Conservation (phyloP, 2,113 vertebrate genomes). For the Semicossyphus pulcher region DNA sequence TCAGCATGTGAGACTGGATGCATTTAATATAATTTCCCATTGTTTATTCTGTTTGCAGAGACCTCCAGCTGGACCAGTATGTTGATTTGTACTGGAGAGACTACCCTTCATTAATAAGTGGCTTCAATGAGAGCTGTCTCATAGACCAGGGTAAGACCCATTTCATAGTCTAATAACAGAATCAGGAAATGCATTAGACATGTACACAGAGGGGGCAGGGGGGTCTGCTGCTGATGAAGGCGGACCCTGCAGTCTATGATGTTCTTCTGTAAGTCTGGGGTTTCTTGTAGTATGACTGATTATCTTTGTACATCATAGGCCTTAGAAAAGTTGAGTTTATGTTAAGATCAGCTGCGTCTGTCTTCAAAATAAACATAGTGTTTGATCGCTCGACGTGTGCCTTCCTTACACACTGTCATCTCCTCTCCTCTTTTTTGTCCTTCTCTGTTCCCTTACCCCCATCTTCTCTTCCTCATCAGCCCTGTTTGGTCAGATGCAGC, state of each 20-base stretch:
- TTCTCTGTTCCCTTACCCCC: not conserved
- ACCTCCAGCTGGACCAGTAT: constrained; percentile 91
- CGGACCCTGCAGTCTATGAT: not conserved
- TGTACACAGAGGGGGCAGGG: not conserved
- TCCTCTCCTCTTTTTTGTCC: not conserved
- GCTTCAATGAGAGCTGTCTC: constrained; percentile 86
- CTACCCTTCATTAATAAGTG: constrained; percentile 90
- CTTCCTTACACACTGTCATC: not conserved
- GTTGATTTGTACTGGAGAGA: constrained; percentile 96
- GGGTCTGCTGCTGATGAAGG: constrained; percentile 6
- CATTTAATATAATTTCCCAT: no score
- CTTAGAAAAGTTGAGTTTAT: not conserved
- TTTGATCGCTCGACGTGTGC: no score
- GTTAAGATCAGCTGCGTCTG: no score
- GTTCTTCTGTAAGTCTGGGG: not conserved
- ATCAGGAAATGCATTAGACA: constrained; percentile 53
- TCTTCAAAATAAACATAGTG: not conserved
- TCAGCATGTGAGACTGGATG: not conserved
- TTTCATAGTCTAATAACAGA: constrained; percentile 16
- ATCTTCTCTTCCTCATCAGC: constrained; percentile 70
- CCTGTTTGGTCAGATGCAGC: constrained; percentile 91
- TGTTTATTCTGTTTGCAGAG: constrained; percentile 86
- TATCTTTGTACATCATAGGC: not conserved
- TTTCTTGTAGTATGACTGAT: not conserved
- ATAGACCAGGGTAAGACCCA: constrained; percentile 89